Base-by-base conservation (phyloP, 2,888 invertebrate genomes). In the Lepidonotus clava region DNA sequence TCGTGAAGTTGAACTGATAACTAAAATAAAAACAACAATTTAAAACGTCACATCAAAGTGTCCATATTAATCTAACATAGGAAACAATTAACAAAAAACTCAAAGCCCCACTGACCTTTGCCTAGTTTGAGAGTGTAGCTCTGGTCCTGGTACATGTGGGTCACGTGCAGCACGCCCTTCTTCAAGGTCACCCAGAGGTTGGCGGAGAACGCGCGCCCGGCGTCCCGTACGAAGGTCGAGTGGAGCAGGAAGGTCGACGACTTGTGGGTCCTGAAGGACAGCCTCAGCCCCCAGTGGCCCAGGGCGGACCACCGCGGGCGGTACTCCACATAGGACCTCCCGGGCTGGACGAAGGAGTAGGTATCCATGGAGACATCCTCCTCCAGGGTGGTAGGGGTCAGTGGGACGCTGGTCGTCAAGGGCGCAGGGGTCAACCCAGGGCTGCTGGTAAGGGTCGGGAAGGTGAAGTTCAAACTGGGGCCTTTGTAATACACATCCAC, bases 321-420 rank as follows among this genome's bases (percentile, higher is more conserved):
- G 77, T 87, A 87, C 84, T 87, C 87, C 53, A 87, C 38, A 40
- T 71, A 87, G 28, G 87, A 84, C 38, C n/a, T 84, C 8, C 87
- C 87, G 0, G 87, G 87, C 24, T 36, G 24, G 0, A 80, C 71
- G 77, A 87, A 87, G 38, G 84, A 84, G 24, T 85, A 85, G 24
- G 56, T 67, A 0, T 80, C 80, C 51, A 28, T 6, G 1, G 46
- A 0, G 40, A n/a, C 1, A 21, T 4, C 5, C 40, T n/a, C 21
- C 8, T n/a, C 21, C 1, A 21, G 21, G 51, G 56, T n/a, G 83
- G 32, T n/a, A 24, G 53, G 66, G 32, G 51, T n/a, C n/a, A n/a
- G n/a, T n/a, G n/a, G n/a, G n/a, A n/a, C n/a, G n/a, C n/a, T n/a
- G n/a, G n/a, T n/a, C n/a, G n/a, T n/a, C n/a, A n/a, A n/a, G n/a